Evolutionary conservation across 2,888 invertebrate genomes (phyloP), one percentile per base, ranked within the genome.

Genomic region (Tetheella fluctuosa): DNA sequence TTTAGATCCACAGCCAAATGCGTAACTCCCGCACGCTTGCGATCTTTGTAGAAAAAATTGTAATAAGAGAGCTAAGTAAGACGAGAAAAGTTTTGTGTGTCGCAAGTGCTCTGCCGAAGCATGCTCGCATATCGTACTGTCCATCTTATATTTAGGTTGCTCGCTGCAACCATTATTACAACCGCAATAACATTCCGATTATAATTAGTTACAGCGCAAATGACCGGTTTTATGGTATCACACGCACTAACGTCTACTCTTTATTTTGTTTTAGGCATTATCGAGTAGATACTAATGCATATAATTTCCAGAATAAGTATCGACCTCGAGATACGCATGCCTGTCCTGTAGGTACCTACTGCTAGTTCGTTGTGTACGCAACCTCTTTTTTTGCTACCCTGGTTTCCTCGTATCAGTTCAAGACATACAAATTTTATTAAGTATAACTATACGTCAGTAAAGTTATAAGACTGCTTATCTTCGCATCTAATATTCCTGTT

Each of bases 61-160:
- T 69, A 66, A 72, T 4, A 69, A 79, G 68, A 79, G 71, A n/a
- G n/a, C n/a, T n/a, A n/a, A n/a, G 74, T 74, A 62, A 73, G 65
- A 76, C 76, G 74, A 79, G 79, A 81, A 81, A 70, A 39, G 68
- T 70, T 80, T 88, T 90, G 91, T 92, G 93, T 92, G 93, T 93
- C 91, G 93, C 93, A 92, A 89, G 91, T 93, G 93, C 86, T 88
- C 78, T 84, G 78, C 73, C 71, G 73, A 83, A 86, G 84, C 83
- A 86, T 84, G 82, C 65, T 83, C 79, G 74, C 87, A 87, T 89
- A 92, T 91, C 92, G 92, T 92, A 92, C 91, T 90, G 82, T 89
- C 86, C 89, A 91, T 91, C 90, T 88, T 91, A 88, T 73, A 68
- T 68, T 74, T 81, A 82, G 62, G 52, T 52, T 69, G 65, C 58